Percentiles rank a stretch among this genome's conserved stretches.
Evolutionary conservation across 2,113 vertebrate species (phyloP).

Genomic region (Forbesichthys papilliferus): DNA sequence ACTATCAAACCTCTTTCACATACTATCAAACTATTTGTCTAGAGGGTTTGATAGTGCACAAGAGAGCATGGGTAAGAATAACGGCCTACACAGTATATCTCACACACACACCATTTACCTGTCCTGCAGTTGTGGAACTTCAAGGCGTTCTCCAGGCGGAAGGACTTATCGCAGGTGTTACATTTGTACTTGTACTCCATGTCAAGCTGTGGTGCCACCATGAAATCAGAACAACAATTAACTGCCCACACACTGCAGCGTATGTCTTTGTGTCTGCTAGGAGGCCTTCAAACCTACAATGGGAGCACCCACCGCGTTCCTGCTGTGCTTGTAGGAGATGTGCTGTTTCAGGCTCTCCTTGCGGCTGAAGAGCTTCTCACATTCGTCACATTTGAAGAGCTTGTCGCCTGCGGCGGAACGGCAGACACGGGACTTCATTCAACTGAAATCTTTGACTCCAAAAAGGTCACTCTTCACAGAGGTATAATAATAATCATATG

Average conservation of each 20-base stretch:
- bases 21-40: no score
- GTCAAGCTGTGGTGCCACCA: constrained; percentile 78
- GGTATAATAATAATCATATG: no score
- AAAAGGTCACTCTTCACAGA: no score
- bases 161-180: constrained; percentile 90
- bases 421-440: not conserved
- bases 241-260: not conserved
- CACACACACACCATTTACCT: constrained; percentile 70
- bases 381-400: constrained; percentile 97
- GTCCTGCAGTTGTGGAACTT: constrained; percentile 98
- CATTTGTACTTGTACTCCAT: constrained; percentile 90
- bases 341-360: constrained; percentile 99
- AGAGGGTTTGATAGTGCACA: no score
- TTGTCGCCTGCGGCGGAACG: constrained; percentile 84
- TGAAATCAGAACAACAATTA: not conserved
- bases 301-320: constrained; percentile 81
- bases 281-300: fast-evolving
- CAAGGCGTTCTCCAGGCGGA: constrained; percentile 92
- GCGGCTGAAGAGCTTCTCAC: constrained; percentile 96
- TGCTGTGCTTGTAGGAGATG: constrained; percentile 98
- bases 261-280: not conserved
- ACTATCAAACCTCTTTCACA: no score
- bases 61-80: no score
- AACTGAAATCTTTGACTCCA: not conserved
- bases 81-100: no score